Evolutionary conservation across 2,888 invertebrate genomes (phyloP).

Genomic region (Pachydiplax longipennis): DNA sequence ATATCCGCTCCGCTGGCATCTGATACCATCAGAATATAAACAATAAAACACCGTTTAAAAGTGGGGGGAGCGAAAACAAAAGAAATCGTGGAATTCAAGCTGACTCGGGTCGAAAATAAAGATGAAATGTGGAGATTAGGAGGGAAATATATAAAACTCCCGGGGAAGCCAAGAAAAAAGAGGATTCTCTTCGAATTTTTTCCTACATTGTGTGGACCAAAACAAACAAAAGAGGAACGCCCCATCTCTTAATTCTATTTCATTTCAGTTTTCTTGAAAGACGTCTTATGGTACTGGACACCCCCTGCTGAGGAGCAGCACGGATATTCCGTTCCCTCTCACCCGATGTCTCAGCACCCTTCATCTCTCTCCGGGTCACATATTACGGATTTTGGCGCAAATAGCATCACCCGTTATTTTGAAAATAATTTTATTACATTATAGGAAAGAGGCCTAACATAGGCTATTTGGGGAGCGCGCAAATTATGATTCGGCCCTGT

Average conservation of each 20-base stretch:
- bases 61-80: neutral
- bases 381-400: too few species aligned
- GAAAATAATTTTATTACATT: too few species aligned
- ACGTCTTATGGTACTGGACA: neutral
- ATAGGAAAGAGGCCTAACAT: too few species aligned
- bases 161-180: neutral
- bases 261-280: neutral
- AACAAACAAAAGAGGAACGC: neutral
- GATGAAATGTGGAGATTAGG: neutral
- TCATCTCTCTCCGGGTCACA: too few species aligned
- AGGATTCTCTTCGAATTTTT: neutral
- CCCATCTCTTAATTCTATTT: neutral
- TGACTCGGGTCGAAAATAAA: neutral
- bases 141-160: neutral
- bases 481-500: too few species aligned
- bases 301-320: neutral
- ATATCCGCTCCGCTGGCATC: neutral
- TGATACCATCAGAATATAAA: neutral
- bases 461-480: too few species aligned
- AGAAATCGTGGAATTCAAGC: neutral
- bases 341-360: too few species aligned
- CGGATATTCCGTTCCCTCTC: neutral
- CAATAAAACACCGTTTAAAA: neutral
- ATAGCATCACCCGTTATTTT: too few species aligned
- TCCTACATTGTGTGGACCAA: neutral